Evolutionary conservation across 2,797 vertebrate genomes (phyloP), one percentile per base, ranked within the genome.

Genomic region (Acrossocheilus wenchowensis): DNA sequence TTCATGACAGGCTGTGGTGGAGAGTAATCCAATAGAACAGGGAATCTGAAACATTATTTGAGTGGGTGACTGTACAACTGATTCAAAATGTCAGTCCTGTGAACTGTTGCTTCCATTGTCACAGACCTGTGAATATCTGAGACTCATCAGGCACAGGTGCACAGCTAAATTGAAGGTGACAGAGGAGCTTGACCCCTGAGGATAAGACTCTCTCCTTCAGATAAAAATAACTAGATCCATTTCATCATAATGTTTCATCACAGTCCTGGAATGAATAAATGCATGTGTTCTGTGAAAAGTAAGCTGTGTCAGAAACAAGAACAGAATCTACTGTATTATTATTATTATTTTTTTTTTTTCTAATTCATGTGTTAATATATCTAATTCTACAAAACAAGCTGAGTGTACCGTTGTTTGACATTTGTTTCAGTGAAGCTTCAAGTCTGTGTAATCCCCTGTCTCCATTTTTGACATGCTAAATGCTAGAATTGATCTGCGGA

Each of bases 111-210:
- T 26, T 36, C 73, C 43, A 19, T 64, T 84, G 62, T 78, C 48
- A 41, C 21, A 54, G n/a, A 26, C 21, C 23, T 39, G 48, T 26
- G 14, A 54, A 71, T 71, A 71, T 72, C 48, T 57, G 23, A 69
- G 73, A 54, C 36, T 21, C 73, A 69, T 69, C n/a, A 4, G 7
- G 62, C 7, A 52, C 45, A 84, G 83, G 23, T 68, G 48, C 21
- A 69, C 30, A 43, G 68, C 43, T 68, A 84, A 84, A 84, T 57
- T 57, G 26, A 57, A 68, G 64, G 74, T 54, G 83, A 84, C 74
- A 78, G 60, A 84, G 45, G 34, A 41, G 6, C 21, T 64, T 69
- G 62, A 69, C 73, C 74, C 62, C 74, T 69, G 73, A 14, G 62
- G 74, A 64, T 43, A 54, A 69, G 36, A 62, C 45, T 66, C 19